Base-by-base conservation (phyloP, 2,113 vertebrate genomes). In the Solea solea region DNA sequence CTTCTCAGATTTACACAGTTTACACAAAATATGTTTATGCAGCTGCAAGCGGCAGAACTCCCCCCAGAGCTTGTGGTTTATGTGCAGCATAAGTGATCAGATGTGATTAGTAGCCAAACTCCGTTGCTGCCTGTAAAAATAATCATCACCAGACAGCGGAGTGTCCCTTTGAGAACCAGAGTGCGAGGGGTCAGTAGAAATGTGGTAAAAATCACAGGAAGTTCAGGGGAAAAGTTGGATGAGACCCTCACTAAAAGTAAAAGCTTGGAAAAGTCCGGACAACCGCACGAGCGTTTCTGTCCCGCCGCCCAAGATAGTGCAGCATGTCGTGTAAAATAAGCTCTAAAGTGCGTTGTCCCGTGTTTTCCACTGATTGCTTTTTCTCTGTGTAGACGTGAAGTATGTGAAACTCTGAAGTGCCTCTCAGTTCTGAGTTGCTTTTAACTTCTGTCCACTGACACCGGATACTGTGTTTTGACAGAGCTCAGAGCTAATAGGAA, bases 391-490 rank as follows among this genome's bases (percentile, higher is more conserved):
- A 63, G 57, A 59, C 16, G 14, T 14, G 67, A 48, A 59, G 52
- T 51, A 51, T 13, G 11, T 54, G 13, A 15, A 57, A 66, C 65
- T 41, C 41, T 25, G 13, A 78, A 74, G 73, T 16, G 59, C 54
- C 7, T 66, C 76, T 74, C 28, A 5, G 61, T 48, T 76, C 64
- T 71, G 44, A 49, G n/a, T 57, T 39, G 42, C 69, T 52, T 51
- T 84, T 76, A 80, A 58, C 10, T 39, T 51, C 42, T 34, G 69
- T 82, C 73, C 39, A 6, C 74, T 28, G 85, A 87, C 61, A 80
- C 51, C 25, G 68, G 82, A 89, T 86, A 74, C 83, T 78, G 62
- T 87, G 76, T 82, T 87, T 87, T 87, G 88, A 88, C 70, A 76
- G 76, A 75, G 75, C 67, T 80, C 70, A 50, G 55, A 69, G 75